phyloP scores from a whole-genome alignment of 2,888 invertebrate genomes.

The Lottia scabra region DNA sequence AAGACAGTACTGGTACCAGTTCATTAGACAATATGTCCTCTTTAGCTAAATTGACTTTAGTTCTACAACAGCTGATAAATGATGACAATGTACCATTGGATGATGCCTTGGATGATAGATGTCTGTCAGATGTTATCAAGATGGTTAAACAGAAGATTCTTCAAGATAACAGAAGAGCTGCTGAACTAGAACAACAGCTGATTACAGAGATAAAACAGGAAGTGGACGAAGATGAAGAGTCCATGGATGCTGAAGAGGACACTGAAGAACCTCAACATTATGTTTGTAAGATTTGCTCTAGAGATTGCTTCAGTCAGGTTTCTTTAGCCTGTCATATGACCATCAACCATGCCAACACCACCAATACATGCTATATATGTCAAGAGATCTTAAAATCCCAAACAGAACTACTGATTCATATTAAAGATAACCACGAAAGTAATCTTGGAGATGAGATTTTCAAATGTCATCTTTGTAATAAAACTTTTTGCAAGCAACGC shows the following conservation, averaged over 20 bases:
- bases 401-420: too few species aligned
- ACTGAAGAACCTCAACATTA: conserved; percentile 3
- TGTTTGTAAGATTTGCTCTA: neutral
- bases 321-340: too few species aligned
- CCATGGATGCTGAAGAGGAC: conserved; percentile 10
- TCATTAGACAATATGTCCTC: too few species aligned
- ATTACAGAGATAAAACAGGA: neutral
- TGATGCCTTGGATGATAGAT: conserved; percentile 6
- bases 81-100: conserved; percentile 11
- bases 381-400: too few species aligned
- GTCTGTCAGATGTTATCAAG: conserved; percentile 5
- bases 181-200: neutral
- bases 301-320: too few species aligned
- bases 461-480: conserved; percentile 30
- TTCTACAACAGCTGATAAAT: neutral
- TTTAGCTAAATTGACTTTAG: too few species aligned
- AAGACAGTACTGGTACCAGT: too few species aligned
- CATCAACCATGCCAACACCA: neutral
- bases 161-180: neutral
- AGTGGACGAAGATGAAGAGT: conserved; percentile 8
- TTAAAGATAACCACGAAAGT: too few species aligned
- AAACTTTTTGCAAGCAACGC: conserved; percentile 30
- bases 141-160: conserved; percentile 3
- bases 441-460: too few species aligned
- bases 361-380: too few species aligned